phyloP scores from a whole-genome alignment of 2,113 vertebrate species.

The Ameiurus melas region DNA sequence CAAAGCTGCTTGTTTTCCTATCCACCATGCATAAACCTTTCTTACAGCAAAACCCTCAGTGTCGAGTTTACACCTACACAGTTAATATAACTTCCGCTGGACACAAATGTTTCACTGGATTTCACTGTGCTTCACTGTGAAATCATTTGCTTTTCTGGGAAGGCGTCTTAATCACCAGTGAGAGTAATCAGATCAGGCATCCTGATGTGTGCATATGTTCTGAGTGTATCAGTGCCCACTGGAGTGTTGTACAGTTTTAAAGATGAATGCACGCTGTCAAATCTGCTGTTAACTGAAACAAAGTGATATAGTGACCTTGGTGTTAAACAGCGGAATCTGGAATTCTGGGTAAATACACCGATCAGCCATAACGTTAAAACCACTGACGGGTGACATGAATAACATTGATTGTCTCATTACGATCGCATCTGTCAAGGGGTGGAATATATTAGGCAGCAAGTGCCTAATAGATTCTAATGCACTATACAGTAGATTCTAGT shows the following conservation, averaged over 20 bases:
- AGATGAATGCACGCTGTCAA: neutral
- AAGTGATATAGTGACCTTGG: slow-evolving; percentile 22
- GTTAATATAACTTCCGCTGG: neutral
- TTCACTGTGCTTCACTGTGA: neutral
- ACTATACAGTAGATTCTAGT: neutral
- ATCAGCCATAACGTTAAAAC: no score
- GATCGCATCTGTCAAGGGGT: no score
- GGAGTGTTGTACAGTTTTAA: slow-evolving; percentile 22
- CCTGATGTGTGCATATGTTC: slow-evolving; percentile 21
- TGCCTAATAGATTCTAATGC: no score
- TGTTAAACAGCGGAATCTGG: neutral
- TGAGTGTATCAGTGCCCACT: neutral
- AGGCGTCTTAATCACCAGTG: slow-evolving; percentile 14
- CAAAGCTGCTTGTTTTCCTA: slow-evolving; percentile 28
- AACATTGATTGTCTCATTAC: no score
- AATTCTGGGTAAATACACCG: neutral
- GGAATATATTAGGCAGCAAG: no score
- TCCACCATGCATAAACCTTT: slow-evolving; percentile 9
- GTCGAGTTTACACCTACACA: neutral
- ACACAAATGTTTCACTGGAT: neutral
- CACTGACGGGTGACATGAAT: no score
- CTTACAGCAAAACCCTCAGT: neutral
- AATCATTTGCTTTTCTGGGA: slow-evolving; percentile 4
- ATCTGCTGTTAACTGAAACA: slow-evolving; percentile 14
- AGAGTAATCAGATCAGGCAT: slow-evolving; percentile 12